Percentiles rank a stretch among this genome's conserved stretches.
Conservation (phyloP, 2,888 invertebrate genomes). For the Conops quadrifasciatus region DNA sequence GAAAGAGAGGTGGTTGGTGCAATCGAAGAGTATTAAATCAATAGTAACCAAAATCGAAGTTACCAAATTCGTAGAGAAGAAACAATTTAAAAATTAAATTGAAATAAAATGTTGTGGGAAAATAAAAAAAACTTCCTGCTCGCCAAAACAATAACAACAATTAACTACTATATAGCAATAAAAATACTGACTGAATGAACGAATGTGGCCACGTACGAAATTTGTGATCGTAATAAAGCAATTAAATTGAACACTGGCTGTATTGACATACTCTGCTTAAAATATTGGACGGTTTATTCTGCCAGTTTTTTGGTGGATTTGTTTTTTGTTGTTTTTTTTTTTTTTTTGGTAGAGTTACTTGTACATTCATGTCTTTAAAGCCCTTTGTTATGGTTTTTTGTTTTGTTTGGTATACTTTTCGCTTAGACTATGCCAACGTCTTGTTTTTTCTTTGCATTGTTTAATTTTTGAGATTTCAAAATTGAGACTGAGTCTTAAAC, state of each 20-base stretch:
- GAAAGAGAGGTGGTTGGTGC: too few species aligned
- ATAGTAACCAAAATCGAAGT: too few species aligned
- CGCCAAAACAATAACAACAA: background rate
- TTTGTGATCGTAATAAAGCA: background rate
- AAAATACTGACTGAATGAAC: too few species aligned
- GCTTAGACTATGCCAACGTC: too few species aligned
- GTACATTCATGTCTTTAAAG: too few species aligned
- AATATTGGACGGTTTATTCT: background rate
- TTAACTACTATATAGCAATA: background rate
- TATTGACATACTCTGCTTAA: slow-evolving; percentile 16
- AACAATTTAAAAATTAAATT: too few species aligned
- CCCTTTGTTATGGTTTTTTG: background rate
- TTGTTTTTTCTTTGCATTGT: too few species aligned
- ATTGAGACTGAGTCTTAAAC: too few species aligned
- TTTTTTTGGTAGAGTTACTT: too few species aligned
- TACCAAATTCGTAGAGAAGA: too few species aligned
- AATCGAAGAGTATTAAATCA: too few species aligned
- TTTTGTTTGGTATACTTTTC: background rate
- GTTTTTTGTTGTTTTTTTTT: slow-evolving; percentile 10
- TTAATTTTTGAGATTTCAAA: background rate
- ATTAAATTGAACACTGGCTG: slow-evolving; percentile 1
- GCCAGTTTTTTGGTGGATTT: background rate
- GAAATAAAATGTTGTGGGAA: background rate
- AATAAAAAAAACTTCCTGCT: slow-evolving; percentile 22
- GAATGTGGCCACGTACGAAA: background rate